A percentile compares a stretch with the other conserved stretches of the same genome.
Evolutionary conservation across 2,888 invertebrate species (phyloP).

Genomic region (Watsonalla cultraria): DNA sequence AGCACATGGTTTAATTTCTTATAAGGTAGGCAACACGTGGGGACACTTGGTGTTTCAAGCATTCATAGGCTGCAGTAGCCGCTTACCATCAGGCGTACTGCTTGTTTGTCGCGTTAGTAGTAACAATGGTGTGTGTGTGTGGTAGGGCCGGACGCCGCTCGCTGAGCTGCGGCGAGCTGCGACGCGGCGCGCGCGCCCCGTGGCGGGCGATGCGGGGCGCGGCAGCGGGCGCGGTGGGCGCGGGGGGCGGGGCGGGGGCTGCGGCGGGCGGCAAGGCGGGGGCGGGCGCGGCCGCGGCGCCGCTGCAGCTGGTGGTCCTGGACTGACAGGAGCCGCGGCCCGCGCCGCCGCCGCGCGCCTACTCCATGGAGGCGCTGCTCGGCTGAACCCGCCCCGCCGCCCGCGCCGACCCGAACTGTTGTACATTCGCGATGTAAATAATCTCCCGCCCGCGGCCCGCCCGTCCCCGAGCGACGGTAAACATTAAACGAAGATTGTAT

Average conservation of each 20-base stretch:
- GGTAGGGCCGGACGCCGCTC: conserved; percentile 89
- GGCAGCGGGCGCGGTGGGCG: conserved; percentile 69
- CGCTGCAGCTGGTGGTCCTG: conserved; percentile 85
- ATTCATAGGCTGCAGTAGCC: no score
- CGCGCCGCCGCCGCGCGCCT: conserved; percentile 67
- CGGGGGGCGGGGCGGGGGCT: conserved; percentile 25
- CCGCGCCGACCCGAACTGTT: conserved; percentile 43
- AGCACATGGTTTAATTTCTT: no score
- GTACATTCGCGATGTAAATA: conserved; percentile 65
- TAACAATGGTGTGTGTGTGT: neutral
- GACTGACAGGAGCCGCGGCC: conserved; percentile 82
- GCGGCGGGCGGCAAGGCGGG: conserved; percentile 62
- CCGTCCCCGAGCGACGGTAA: conserved; percentile 6
- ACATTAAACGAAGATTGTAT: conserved; percentile 65
- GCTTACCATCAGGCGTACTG: no score
- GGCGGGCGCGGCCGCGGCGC: conserved; percentile 35
- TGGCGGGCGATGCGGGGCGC: conserved; percentile 75
- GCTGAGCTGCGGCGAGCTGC: conserved; percentile 84
- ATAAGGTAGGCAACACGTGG: no score
- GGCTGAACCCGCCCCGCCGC: conserved; percentile 68
- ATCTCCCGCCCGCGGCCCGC: conserved; percentile 17
- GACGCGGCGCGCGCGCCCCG: conserved; percentile 79
- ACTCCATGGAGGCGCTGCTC: conserved; percentile 80
- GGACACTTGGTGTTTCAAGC: no score
- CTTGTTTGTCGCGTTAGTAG: no score